Evolutionary conservation across 2,797 vertebrate species (phyloP).

Genomic region (Bucorvus abyssinicus): DNA sequence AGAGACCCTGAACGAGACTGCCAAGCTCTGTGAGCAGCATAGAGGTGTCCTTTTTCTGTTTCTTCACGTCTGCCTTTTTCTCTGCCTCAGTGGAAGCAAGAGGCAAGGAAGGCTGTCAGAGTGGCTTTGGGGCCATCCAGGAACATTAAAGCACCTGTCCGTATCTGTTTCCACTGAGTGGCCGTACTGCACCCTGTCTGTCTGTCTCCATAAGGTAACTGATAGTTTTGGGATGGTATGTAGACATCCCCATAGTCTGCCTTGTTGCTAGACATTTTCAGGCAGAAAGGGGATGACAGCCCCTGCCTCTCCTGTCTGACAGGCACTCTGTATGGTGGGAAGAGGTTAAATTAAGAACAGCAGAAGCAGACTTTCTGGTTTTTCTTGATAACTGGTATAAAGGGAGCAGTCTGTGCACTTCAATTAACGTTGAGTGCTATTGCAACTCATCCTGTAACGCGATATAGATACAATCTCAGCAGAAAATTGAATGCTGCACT

Average conservation of each 20-base stretch:
- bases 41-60: neutral
- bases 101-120: neutral
- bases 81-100: neutral
- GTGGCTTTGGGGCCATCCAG: neutral
- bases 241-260: neutral
- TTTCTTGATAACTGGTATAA: conserved; percentile 62
- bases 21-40: neutral
- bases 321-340: neutral
- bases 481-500: conserved; percentile 32
- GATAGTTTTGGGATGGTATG: neutral
- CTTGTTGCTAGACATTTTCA: neutral
- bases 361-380: conserved; percentile 50
- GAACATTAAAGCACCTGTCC: neutral
- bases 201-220: neutral
- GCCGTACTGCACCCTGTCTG: neutral
- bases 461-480: conserved; percentile 58
- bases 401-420: conserved; percentile 48
- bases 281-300: neutral
- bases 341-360: conserved; percentile 47
- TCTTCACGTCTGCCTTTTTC: neutral
- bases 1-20: neutral
- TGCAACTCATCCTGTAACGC: conserved; percentile 45
- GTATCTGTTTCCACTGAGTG: neutral
- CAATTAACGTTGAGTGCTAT: conserved; percentile 54
- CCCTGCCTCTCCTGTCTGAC: conserved; percentile 37